Base-by-base conservation (phyloP, 2,113 vertebrate genomes). In the Sterrhoptilus dennistouni region DNA sequence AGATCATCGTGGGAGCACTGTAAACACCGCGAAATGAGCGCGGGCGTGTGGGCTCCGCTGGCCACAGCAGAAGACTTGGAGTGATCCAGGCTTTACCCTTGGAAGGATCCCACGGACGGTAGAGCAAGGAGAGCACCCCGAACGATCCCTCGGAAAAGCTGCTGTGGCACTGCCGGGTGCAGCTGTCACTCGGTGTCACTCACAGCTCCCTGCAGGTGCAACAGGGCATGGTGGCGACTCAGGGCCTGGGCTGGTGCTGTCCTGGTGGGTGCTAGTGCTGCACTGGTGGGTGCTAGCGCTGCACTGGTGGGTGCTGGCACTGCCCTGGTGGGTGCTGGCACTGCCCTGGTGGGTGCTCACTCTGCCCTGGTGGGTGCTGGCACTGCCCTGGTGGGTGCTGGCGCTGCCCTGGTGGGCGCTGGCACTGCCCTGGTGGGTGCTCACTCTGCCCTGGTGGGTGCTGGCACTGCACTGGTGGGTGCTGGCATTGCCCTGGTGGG, bases 221-320 rank as follows among this genome's bases (percentile, higher is more conserved):
- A 5, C 1, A 0, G 88, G 19, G 14, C 24, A 3, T 1, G 2
- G 2, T 0, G 3, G 53, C 66, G 11, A 2, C 61, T 19, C 50
- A 9, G 50, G 50, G 16, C 14, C 35, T 3, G 23, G 9, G 57
- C 57, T 10, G 57, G 15, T 4, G 33, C 61, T 8, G 59, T 33
- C 33, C 21, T 5, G 33, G 18, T 31, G 53, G n/a, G 56, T 7
- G n/a, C 56, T 5, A 10, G 36, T 10, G 10, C 36, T 38, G 36
- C 36, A 9, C 36, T 38, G 36, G 36, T 38, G 36, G 36, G 36
- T 38, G 36, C 36, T 38, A 10, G 36, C 9, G 9, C 36, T 38
- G 36, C 36, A 9, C 36, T 38, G 36, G 36, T 38, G 36, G 36
- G 36, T 38, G 36, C 36, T 38, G 36, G 36, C 36, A 38, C 36